Evolutionary conservation across 2,888 invertebrate species (phyloP), one percentile per base, ranked within the genome.

Genomic region (Thereva unica): DNA sequence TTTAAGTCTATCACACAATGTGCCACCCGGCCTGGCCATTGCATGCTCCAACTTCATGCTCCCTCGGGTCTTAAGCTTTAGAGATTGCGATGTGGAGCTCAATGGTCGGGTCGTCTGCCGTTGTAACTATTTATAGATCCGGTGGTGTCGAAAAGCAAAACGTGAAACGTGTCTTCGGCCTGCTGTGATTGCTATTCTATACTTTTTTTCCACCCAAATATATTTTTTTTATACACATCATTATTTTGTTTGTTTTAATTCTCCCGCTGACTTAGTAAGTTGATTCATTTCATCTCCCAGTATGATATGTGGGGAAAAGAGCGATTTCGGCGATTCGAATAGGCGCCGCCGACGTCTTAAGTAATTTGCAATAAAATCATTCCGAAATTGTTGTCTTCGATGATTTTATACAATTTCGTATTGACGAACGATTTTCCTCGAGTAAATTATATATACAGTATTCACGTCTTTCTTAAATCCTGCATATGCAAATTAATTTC

Each of bases 161-260:
- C n/a, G 37, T 59, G 47, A 47, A 59, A 59, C 47, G 57, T 59
- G 57, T 59, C 57, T 37, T n/a, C 40, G 37, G 37, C 47, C 57
- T 59, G 57, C 57, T 37, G 38, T 23, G 10, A 59, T 23, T 59
- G 37, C 37, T 34, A n/a, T 9, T 9, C 12, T 10, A 56, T n/a
- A 42, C 44, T 8, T 12, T 41, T n/a, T 4, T 40, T 3, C 44
- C 35, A n/a, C 45, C 37, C n/a, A 7, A 47, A n/a, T 59, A 38
- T 38, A 10, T 12, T 47, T 35, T 12, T 56, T 59, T 47, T 47
- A n/a, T 37, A 5, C 37, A 4, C 9, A 37, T 23, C 8, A 9
- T 2, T 53, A 4, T 53, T 10, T 9, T 38, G 37, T 53, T 53
- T 53, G 53, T 37, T 53, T 53, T 53, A 38, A 10, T 53, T 53